Percentiles rank a stretch among this genome's conserved stretches.
Conservation (phyloP, 1,140 invertebrate species). For the Chlorops oryzae region DNA sequence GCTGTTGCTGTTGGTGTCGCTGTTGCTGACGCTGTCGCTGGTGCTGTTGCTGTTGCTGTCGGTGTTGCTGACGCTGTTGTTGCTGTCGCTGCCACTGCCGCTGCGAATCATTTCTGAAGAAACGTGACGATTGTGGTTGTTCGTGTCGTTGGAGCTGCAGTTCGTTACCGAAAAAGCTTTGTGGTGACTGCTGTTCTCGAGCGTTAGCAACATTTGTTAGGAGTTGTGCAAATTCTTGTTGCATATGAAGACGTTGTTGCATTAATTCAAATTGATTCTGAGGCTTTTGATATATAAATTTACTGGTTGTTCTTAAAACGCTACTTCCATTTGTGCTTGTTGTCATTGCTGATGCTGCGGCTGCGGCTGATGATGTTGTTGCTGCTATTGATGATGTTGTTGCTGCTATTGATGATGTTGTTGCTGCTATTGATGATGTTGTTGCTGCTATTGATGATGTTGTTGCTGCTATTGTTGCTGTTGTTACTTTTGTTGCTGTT, state of each 20-base stretch:
- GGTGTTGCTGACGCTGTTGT: background rate
- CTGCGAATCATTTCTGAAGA: constrained; percentile 7
- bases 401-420: constrained; percentile 3
- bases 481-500: constrained; percentile 16
- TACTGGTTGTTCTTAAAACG: constrained; percentile 42
- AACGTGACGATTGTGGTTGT: constrained; percentile 13
- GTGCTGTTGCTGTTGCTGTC: constrained; percentile 16
- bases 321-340: too few relatives aligned
- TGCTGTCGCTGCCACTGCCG: constrained; percentile 4
- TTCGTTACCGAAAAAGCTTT: too few relatives aligned
- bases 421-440: too few relatives aligned
- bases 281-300: constrained; percentile 43
- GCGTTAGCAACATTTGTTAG: constrained; percentile 38
- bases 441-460: constrained; percentile 21
- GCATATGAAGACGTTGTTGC: constrained; percentile 40
- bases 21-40: constrained; percentile 4
- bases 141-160: constrained; percentile 9
- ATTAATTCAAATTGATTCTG: constrained; percentile 41
- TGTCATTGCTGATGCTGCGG: constrained; percentile 10
- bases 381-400: constrained; percentile 10
- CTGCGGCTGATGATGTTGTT: constrained; percentile 16
- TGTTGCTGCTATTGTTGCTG: too few relatives aligned
- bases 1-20: constrained; percentile 18
- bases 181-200: constrained; percentile 18
- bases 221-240: constrained; percentile 43